phyloP scores from a whole-genome alignment of 2,797 vertebrate genomes.

The Gobio occitaniae region DNA sequence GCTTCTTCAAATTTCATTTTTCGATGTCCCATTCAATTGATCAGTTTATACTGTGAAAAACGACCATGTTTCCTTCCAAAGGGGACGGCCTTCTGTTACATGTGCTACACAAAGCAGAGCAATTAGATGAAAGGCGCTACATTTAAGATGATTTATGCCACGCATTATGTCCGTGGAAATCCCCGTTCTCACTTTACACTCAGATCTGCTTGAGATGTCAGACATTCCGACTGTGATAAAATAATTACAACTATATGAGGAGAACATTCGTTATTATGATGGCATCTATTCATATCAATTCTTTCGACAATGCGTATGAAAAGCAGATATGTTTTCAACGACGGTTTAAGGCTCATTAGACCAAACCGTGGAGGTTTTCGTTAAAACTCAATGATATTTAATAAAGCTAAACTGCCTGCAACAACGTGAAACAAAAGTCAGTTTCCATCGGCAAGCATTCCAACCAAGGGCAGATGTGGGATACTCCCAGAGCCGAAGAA shows the following conservation, averaged over 20 bases:
- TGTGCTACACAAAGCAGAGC: slow-evolving; percentile 71
- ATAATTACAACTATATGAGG: slow-evolving; percentile 51
- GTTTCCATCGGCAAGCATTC: background rate
- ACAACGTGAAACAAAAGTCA: background rate
- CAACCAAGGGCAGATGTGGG: background rate
- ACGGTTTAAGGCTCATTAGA: background rate
- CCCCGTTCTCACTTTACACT: slow-evolving; percentile 72
- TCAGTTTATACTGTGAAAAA: slow-evolving; percentile 67
- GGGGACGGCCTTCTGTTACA: slow-evolving; percentile 69
- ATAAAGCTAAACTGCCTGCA: background rate
- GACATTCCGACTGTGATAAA: slow-evolving; percentile 51
- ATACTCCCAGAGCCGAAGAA: background rate
- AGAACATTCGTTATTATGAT: slow-evolving; percentile 51
- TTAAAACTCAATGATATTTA: background rate
- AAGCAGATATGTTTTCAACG: slow-evolving; percentile 37
- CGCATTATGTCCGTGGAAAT: slow-evolving; percentile 69
- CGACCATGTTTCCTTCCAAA: slow-evolving; percentile 67
- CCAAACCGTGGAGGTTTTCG: slow-evolving; percentile 28
- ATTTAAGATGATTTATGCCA: slow-evolving; percentile 70
- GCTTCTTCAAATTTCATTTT: slow-evolving; percentile 71
- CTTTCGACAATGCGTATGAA: slow-evolving; percentile 38
- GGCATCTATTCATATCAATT: slow-evolving; percentile 53
- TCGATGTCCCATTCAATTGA: slow-evolving; percentile 74
- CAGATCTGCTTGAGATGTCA: slow-evolving; percentile 57
- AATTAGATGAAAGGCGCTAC: slow-evolving; percentile 76